Evolutionary conservation across 2,797 vertebrate genomes (phyloP).

Genomic region (Erithacus rubecula): DNA sequence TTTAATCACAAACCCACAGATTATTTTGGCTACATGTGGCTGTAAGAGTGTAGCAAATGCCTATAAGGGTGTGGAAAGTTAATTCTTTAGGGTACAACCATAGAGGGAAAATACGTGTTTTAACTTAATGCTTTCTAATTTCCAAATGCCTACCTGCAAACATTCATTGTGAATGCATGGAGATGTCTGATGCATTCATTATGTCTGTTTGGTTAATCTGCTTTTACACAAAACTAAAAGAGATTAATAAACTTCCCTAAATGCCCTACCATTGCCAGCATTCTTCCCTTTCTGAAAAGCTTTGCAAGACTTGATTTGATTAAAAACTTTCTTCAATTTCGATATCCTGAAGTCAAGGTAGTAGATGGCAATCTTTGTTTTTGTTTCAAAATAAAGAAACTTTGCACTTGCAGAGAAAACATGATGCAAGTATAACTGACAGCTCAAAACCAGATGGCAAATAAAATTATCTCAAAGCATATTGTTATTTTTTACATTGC

Average conservation of each 20-base stretch:
- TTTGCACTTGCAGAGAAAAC: conserved; percentile 28
- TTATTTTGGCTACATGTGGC: background rate
- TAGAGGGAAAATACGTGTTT: background rate
- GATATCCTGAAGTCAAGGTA: conserved; percentile 19
- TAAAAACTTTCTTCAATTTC: conserved; percentile 11
- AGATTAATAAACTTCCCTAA: conserved; percentile 16
- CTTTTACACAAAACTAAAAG: conserved; percentile 2
- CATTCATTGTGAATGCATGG: conserved; percentile 1
- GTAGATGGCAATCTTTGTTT: conserved; percentile 23
- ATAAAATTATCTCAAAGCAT: conserved; percentile 60
- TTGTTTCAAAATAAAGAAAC: conserved; percentile 46
- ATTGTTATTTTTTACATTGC: conserved; percentile 63
- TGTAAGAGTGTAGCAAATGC: background rate
- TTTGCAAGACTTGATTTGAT: conserved; percentile 26
- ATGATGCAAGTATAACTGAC: conserved; percentile 32
- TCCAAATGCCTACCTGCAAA: background rate
- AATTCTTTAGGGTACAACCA: background rate
- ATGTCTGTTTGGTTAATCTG: conserved; percentile 29
- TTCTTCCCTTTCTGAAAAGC: background rate
- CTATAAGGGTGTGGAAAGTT: background rate
- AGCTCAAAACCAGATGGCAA: conserved; percentile 65
- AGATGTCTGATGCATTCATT: conserved; percentile 18
- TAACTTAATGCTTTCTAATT: conserved; percentile 9
- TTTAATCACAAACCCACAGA: background rate
- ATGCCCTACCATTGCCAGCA: background rate